Base-by-base conservation (phyloP, 2,113 vertebrate genomes). In the Emydura subglobosa region DNA sequence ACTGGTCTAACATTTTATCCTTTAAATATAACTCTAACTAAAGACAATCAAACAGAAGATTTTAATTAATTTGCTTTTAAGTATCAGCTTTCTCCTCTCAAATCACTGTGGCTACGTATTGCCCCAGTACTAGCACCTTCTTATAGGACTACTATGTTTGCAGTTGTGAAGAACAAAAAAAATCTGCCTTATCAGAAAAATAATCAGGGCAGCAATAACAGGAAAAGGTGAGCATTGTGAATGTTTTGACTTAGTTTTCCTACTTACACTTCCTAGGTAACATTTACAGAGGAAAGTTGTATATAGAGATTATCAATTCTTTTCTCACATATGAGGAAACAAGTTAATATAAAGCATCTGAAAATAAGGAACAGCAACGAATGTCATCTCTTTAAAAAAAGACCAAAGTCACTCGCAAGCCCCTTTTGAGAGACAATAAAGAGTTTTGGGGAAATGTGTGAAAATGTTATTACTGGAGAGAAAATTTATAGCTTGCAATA, bases 281-380 rank as follows among this genome's bases (percentile, higher is more conserved):
- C 13, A 90, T 91, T 88, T 79, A 57, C 51, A 85, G 39, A 85
- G 79, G 22, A 94, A 87, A 8, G n/a, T 10, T 94, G 90, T 79
- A 86, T 54, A 89, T 1, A 92, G 49, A 79, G 44, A 85, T 13
- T 93, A 92, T 44, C 82, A 65, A 80, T 83, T 59, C 19, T 61
- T 90, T 90, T 54, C 57, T n/a, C 34, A 80, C 82, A 95, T 49
- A 96, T 42, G 95, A 91, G 81, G 29, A 81, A 96, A 85, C 21
- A 12, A 25, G 29, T 93, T 78, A 91, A 94, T 79, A 88, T 14
- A 88, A 95, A 87, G 27, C 16, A 57, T 54, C 81, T 86, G 85
- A 88, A 97, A 94, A 85, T 85, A 87, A 90, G 55, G 17, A 29
- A 93, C 5, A 19, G 50, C 21, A 82, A 22, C 39, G 47, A n/a